Base-by-base conservation (phyloP, 2,888 invertebrate genomes). In the Rhyacophila evoluta region DNA sequence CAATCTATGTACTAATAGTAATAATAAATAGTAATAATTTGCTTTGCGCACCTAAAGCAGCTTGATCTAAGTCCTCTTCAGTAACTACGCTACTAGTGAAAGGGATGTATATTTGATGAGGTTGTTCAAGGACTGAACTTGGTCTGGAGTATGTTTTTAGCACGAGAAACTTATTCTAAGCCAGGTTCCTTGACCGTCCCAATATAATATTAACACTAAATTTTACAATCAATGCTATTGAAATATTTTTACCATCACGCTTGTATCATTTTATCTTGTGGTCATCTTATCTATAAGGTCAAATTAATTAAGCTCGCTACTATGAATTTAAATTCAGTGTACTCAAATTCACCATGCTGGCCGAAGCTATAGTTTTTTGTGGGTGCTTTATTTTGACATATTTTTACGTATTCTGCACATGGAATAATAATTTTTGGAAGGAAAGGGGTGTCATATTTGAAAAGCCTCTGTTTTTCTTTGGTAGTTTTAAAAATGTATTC, bases 361-460 rank as follows among this genome's bases (percentile, higher is more conserved):
- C 19, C 19, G 55, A 55, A 55, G 55, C 55, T 12, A 19, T 55
- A 2, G 8, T 55, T 8, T 19, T 55, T 55, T 4, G 15, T 5
- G 5, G 15, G 6, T 55, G 55, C 19, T 19, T 19, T 10, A 2
- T 55, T 55, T 5, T 55, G 10, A 55, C 25, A 10, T 55, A 1
- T 55, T 68, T 78, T 25, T 79, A 79, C 29, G 36, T 36, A 15
- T 79, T 72, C 33, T 15, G 78, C 8, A 41, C 41, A n/a, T 74
- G 78, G 75, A 78, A 81, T 27, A 69, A 83, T 74, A 71, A 74
- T 68, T 84, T 83, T 75, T 85, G 84, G 84, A 80, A 83, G 73
- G 84, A 82, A 41, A 79, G 82, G 33, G 83, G 84, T n/a, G 83
- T 85, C 10, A 83, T 83, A 10, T 83, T 81, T 72, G 84, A 84